These are phyloP conservation scores for Brachylomia viminalis DNA, from an alignment of 2,888 invertebrate species.

Conservation along the genomic window DNA sequence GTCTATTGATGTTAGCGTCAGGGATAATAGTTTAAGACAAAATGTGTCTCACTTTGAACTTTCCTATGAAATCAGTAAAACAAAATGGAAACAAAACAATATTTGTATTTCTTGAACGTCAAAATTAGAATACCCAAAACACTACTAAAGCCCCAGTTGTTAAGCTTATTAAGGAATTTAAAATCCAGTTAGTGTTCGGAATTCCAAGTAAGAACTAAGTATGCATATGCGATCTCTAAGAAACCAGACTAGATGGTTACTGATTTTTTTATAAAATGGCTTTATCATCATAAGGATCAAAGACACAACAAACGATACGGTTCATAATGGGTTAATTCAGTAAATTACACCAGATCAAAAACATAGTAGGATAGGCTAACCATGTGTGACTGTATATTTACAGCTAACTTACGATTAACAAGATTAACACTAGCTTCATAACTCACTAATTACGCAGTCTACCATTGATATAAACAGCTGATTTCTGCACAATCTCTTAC, in stretches of 20 bases:
- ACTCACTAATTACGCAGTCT: slow-evolving; percentile 7
- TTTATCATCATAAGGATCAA: not conserved
- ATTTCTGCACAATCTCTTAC: slow-evolving; percentile 46
- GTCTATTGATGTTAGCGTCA: slow-evolving; percentile 5
- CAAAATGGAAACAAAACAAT: not conserved
- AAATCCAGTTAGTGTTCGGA: not conserved
- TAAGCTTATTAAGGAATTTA: not conserved
- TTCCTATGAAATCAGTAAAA: not conserved
- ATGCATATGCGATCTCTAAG: no score
- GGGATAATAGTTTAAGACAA: not conserved
- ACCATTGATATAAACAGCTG: slow-evolving; percentile 32
- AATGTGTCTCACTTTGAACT: slow-evolving; percentile 35
- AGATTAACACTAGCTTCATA: slow-evolving; percentile 20
- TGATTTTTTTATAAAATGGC: not conserved
- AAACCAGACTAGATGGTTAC: not conserved
- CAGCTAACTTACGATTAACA: slow-evolving; percentile 12
- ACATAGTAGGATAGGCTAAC: not conserved
- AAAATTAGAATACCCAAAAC: slow-evolving; percentile 4
- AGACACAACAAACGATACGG: not conserved
- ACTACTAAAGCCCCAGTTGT: slow-evolving; percentile 10
- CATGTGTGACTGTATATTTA: not conserved
- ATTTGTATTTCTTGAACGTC: not conserved
- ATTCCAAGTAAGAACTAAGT: not conserved
- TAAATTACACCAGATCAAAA: not conserved
- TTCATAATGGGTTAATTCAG: not conserved